A percentile compares a stretch with the other conserved stretches of the same genome.
phyloP scores from a whole-genome alignment of 2,113 vertebrate genomes.

The Trematomus loennbergii region DNA sequence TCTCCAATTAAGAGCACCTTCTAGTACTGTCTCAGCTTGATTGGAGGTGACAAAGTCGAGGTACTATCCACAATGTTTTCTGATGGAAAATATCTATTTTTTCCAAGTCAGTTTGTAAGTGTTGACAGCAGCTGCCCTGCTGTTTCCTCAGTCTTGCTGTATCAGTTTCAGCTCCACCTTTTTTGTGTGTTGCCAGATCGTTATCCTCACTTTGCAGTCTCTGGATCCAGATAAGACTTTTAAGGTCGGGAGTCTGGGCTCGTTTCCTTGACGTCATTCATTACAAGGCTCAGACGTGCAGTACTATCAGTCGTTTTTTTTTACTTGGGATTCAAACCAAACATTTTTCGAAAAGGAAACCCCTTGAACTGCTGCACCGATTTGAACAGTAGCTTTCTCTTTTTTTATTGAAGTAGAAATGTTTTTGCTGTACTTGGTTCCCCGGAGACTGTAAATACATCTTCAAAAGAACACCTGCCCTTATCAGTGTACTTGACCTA shows the following conservation, averaged over 20 bases:
- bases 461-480: conserved; percentile 76
- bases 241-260: neutral
- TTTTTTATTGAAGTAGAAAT: conserved; percentile 48
- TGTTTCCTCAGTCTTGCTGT: conserved; percentile 18
- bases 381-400: conserved; percentile 28
- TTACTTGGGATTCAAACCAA: conserved; percentile 14
- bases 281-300: neutral
- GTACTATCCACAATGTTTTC: too few species aligned
- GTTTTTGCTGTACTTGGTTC: conserved; percentile 50
- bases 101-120: neutral
- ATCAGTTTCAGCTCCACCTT: conserved; percentile 23
- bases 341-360: neutral
- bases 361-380: conserved; percentile 20
- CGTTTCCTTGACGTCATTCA: neutral
- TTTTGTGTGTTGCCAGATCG: conserved; percentile 24
- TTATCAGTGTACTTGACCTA: conserved; percentile 81
- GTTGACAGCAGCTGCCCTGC: conserved; percentile 2
- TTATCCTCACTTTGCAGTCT: conserved; percentile 36
- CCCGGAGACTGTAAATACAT: conserved; percentile 75
- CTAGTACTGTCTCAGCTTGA: too few species aligned
- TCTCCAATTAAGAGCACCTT: too few species aligned
- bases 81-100: neutral
- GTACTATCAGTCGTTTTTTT: neutral
- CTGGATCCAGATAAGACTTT: conserved; percentile 44
- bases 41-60: too few species aligned